phyloP scores from a whole-genome alignment of 2,888 invertebrate genomes.

The Dryocosmus kuriphilus region DNA sequence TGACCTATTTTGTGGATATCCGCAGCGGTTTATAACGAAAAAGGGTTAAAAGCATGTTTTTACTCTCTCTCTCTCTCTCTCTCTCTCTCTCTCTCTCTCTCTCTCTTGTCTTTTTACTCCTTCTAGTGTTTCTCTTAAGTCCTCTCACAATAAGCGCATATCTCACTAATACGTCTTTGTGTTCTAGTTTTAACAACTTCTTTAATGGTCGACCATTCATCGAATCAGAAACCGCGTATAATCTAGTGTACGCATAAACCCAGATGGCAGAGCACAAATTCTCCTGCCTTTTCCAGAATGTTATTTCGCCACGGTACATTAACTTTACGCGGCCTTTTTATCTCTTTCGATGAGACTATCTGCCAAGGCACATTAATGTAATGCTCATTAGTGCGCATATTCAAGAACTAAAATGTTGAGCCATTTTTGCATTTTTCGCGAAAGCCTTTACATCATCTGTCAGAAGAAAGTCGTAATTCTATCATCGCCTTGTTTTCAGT shows the following conservation, averaged over 20 bases:
- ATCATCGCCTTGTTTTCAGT: background rate
- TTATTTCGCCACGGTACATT: conserved; percentile 14
- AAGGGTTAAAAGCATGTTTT: conserved; percentile 8
- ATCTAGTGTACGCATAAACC: background rate
- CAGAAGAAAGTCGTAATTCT: background rate
- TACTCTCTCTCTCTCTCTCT: background rate
- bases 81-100: conserved; percentile 1
- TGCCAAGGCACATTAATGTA: too few relatives aligned
- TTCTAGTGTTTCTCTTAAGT: background rate
- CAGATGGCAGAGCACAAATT: background rate
- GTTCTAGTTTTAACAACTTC: conserved; percentile 3
- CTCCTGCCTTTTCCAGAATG: conserved; percentile 5
- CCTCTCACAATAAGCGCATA: background rate
- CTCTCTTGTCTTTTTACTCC: background rate
- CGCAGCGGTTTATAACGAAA: background rate
- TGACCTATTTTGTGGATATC: conserved; percentile 20
- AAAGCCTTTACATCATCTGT: background rate
- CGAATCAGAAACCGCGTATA: conserved; percentile 1
- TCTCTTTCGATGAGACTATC: background rate
- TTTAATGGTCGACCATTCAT: conserved; percentile 23
- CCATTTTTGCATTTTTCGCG: background rate
- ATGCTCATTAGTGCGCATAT: conserved; percentile 3
- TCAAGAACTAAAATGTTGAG: background rate
- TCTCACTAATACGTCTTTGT: conserved; percentile 25
- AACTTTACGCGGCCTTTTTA: conserved; percentile 3